Percentiles rank a stretch among this genome's conserved stretches.
Evolutionary conservation across 2,888 invertebrate species (phyloP).

Genomic region (Aphidius colemani): DNA sequence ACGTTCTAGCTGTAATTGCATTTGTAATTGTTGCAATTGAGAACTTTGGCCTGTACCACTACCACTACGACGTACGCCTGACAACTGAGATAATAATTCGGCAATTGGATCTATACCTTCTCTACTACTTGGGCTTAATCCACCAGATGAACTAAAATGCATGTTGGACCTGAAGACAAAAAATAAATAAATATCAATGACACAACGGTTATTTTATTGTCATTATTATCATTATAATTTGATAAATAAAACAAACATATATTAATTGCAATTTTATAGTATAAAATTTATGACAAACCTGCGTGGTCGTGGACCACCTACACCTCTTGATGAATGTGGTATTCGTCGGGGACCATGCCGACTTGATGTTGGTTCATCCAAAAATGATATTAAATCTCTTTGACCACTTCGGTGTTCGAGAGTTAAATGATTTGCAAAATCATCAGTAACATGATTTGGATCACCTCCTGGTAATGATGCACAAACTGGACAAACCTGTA

Average conservation of each 20-base stretch:
- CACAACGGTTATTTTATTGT: neutral
- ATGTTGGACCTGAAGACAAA: slow-evolving; percentile 72
- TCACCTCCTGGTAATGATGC: slow-evolving; percentile 96
- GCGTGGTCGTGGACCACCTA: slow-evolving; percentile 76
- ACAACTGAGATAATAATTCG: slow-evolving; percentile 92
- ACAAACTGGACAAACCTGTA: slow-evolving; percentile 94
- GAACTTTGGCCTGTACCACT: slow-evolving; percentile 65
- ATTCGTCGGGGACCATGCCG: slow-evolving; percentile 78
- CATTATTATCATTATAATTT: neutral
- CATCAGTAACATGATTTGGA: slow-evolving; percentile 96
- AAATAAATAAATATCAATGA: neutral
- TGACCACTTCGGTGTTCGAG: slow-evolving; percentile 90
- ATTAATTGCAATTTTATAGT: slow-evolving; percentile 1
- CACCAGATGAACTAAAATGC: slow-evolving; percentile 91
- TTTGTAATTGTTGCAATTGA: slow-evolving; percentile 91
- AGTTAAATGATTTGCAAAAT: slow-evolving; percentile 94
- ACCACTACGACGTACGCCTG: slow-evolving; percentile 82
- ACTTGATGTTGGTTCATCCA: slow-evolving; percentile 87
- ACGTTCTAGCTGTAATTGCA: slow-evolving; percentile 90
- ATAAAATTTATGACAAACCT: slow-evolving; percentile 59
- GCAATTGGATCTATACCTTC: slow-evolving; percentile 97
- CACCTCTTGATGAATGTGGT: slow-evolving; percentile 76
- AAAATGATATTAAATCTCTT: slow-evolving; percentile 89
- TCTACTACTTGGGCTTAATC: slow-evolving; percentile 85
- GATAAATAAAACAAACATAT: no score